phyloP scores from a whole-genome alignment of 2,888 invertebrate genomes.

The Invenusta paracnida region DNA sequence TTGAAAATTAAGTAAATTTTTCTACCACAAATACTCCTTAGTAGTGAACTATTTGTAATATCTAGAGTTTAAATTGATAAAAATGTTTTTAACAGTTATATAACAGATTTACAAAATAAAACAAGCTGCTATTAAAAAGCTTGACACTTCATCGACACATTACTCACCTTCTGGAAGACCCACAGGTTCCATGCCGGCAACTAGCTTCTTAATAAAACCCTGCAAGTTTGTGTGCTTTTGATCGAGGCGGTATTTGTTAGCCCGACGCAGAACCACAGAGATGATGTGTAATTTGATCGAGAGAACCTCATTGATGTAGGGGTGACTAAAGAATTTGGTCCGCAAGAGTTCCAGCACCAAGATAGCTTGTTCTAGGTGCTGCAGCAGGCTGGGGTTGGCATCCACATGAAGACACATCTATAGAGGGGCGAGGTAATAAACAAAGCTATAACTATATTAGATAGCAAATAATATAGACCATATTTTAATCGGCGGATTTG shows the following conservation, averaged over 20 bases:
- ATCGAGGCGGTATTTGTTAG: slow-evolving; percentile 40
- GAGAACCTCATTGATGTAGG: slow-evolving; percentile 63
- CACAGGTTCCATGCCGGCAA: slow-evolving; percentile 13
- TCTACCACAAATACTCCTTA: too few species aligned
- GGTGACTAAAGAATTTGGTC: slow-evolving; percentile 8
- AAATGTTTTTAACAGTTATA: too few species aligned
- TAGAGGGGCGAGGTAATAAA: neutral
- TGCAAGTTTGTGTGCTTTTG: slow-evolving; percentile 49
- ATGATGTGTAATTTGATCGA: slow-evolving; percentile 58
- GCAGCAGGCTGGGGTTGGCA: slow-evolving; percentile 69
- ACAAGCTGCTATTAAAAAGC: too few species aligned
- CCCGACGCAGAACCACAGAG: slow-evolving; percentile 49
- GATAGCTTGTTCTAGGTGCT: slow-evolving; percentile 70
- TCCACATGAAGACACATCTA: slow-evolving; percentile 64
- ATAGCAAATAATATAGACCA: neutral
- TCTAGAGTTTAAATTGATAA: too few species aligned
- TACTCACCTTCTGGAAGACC: slow-evolving; percentile 36
- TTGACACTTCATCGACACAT: too few species aligned
- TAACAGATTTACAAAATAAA: too few species aligned
- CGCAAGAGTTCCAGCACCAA: slow-evolving; percentile 69
- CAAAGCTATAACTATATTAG: neutral
- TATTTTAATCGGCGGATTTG: neutral
- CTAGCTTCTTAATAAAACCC: slow-evolving; percentile 41
- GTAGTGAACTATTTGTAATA: too few species aligned
- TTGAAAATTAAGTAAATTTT: too few species aligned